These are phyloP conservation scores for Temnothorax ravouxi DNA, from an alignment of 2,888 invertebrate genomes.

Conservation along the genomic window DNA sequence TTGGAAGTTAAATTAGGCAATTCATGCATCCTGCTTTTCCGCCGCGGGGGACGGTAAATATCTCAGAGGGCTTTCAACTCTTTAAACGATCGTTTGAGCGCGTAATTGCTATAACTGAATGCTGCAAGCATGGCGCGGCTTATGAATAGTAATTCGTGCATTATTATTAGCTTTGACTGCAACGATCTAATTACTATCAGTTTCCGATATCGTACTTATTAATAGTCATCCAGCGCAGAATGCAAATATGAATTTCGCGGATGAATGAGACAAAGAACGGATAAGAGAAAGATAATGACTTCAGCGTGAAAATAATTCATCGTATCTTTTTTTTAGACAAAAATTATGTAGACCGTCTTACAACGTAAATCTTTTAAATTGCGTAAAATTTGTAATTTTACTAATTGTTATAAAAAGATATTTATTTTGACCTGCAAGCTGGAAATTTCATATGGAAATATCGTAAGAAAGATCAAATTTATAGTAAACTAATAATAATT, in stretches of 20 bases:
- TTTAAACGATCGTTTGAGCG: conserved; percentile 42
- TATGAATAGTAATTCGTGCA: conserved; percentile 47
- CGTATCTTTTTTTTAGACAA: not conserved
- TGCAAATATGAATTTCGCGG: not conserved
- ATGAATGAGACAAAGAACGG: not conserved
- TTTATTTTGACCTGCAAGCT: not conserved
- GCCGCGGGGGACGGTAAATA: conserved; percentile 22
- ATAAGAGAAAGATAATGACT: not conserved
- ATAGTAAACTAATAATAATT: not conserved
- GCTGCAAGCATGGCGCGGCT: conserved; percentile 9
- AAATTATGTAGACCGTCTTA: not conserved
- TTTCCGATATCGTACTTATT: conserved; percentile 35
- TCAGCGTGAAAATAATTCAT: not conserved
- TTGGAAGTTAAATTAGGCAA: conserved; percentile 49
- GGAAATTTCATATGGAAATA: not conserved
- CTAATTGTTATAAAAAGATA: not conserved
- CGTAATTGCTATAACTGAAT: conserved; percentile 50
- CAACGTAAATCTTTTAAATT: not conserved
- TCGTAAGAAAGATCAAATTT: no score
- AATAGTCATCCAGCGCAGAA: not conserved
- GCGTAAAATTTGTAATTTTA: not conserved
- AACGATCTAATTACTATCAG: conserved; percentile 37
- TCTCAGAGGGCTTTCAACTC: conserved; percentile 33
- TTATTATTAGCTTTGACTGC: conserved; percentile 42
- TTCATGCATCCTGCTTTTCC: conserved; percentile 31